These are phyloP conservation scores for human (Homo sapiens) DNA, from an alignment of 2,113 vertebrate species.

Conservation along the genomic window DNA sequence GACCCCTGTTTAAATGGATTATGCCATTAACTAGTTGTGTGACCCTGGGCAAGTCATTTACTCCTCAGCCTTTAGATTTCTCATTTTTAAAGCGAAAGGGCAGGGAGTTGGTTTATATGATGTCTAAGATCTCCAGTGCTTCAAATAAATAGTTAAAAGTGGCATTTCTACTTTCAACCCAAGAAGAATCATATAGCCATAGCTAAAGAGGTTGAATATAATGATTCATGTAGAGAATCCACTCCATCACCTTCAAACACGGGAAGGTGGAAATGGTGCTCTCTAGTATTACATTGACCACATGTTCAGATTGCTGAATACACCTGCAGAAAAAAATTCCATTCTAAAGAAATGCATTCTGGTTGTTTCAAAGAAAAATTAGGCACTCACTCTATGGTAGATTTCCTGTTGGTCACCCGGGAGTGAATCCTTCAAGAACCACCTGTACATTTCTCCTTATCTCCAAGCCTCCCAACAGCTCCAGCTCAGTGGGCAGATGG, in stretches of 20 bases:
- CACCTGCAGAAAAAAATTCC: background rate
- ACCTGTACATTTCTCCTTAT: background rate
- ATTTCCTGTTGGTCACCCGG: background rate
- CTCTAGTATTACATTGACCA: background rate
- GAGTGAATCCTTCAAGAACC: background rate
- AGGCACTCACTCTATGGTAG: background rate
- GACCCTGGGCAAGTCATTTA: background rate
- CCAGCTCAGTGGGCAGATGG: background rate
- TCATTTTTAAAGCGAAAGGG: background rate
- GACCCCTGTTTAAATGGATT: background rate
- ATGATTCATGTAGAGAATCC: background rate
- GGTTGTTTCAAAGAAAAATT: background rate
- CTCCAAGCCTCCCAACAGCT: background rate
- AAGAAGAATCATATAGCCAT: background rate
- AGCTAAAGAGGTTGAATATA: background rate
- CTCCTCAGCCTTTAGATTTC: background rate
- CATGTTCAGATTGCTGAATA: background rate
- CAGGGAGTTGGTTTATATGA: background rate
- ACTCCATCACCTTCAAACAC: background rate
- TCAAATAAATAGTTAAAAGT: background rate
- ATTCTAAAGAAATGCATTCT: background rate
- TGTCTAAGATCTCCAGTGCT: background rate
- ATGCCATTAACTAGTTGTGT: background rate
- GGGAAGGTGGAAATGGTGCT: background rate
- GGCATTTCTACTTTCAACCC: background rate